Percentiles rank a stretch among this genome's conserved stretches.
These are phyloP conservation scores for Drosophila incognita DNA, from an alignment of 2,888 invertebrate genomes.

Conservation along the genomic window DNA sequence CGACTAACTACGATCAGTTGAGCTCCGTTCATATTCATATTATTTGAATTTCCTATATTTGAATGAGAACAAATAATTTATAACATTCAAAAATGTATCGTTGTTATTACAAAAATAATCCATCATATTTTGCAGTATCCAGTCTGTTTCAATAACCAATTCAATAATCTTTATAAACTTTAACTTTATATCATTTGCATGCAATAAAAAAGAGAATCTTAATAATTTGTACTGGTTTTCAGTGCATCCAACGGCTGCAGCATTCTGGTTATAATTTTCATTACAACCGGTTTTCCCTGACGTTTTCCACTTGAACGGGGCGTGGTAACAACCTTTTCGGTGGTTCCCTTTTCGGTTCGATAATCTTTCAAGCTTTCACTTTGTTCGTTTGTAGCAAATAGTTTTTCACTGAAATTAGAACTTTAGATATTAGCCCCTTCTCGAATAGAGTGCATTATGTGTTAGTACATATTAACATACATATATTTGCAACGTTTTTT, in stretches of 20 bases:
- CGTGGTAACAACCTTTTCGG: constrained; percentile 7
- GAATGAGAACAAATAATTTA: not conserved
- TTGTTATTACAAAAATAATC: not conserved
- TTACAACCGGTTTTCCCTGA: constrained; percentile 70
- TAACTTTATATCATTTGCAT: not conserved
- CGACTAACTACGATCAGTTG: constrained; percentile 34
- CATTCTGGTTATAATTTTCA: constrained; percentile 75
- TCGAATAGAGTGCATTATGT: not conserved
- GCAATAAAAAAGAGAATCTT: constrained; percentile 7
- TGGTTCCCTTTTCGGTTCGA: constrained; percentile 6
- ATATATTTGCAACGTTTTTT: constrained; percentile 59
- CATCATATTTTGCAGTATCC: not conserved
- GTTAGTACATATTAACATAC: constrained; percentile 53
- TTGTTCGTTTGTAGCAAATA: constrained; percentile 3
- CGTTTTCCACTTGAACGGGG: constrained; percentile 19
- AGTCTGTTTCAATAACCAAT: not conserved
- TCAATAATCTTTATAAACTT: not conserved
- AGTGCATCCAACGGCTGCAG: constrained; percentile 32
- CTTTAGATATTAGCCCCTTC: constrained; percentile 9
- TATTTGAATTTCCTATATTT: not conserved
- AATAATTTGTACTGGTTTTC: constrained; percentile 33
- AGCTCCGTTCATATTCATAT: not conserved
- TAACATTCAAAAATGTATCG: not conserved
- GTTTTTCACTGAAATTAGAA: constrained; percentile 40
- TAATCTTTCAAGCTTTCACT: constrained; percentile 11